Evolutionary conservation across 2,113 vertebrate genomes (phyloP).

Genomic region (Pionites leucogaster): DNA sequence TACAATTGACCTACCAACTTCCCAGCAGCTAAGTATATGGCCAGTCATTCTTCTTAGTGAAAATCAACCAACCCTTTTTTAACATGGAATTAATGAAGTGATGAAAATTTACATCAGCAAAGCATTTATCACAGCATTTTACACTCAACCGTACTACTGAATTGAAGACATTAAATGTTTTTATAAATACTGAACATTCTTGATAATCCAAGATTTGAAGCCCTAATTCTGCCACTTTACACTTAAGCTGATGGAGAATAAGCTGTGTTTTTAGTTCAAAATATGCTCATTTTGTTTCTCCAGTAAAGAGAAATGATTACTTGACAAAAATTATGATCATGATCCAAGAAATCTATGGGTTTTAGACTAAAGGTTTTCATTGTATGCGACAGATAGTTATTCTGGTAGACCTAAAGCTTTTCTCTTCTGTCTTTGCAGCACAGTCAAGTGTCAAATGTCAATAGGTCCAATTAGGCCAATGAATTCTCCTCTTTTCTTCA

Average conservation of each 20-base stretch:
- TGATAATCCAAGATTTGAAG: not conserved
- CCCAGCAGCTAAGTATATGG: not conserved
- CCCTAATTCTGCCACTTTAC: not conserved
- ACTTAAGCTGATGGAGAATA: not conserved
- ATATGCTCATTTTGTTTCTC: not conserved
- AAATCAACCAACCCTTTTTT: constrained; percentile 30
- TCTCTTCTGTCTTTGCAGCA: not conserved
- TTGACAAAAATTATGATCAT: not conserved
- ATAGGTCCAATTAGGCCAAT: not conserved
- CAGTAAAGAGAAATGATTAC: not conserved
- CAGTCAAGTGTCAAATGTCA: not conserved
- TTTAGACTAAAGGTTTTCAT: not conserved
- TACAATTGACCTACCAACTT: constrained; percentile 2
- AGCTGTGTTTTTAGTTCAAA: not conserved
- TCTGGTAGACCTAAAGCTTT: not conserved
- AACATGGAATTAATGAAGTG: constrained; percentile 42
- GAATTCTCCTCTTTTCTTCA: not conserved
- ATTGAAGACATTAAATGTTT: constrained; percentile 1
- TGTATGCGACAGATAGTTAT: not conserved
- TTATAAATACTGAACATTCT: constrained; percentile 13
- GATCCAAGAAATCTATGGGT: not conserved
- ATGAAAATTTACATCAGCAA: constrained; percentile 44
- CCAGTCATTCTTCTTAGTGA: not conserved
- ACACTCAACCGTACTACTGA: not conserved
- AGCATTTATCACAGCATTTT: constrained; percentile 11